These are phyloP conservation scores for Cygnus buccinator DNA, from an alignment of 2,113 vertebrate genomes.

Conservation along the genomic window DNA sequence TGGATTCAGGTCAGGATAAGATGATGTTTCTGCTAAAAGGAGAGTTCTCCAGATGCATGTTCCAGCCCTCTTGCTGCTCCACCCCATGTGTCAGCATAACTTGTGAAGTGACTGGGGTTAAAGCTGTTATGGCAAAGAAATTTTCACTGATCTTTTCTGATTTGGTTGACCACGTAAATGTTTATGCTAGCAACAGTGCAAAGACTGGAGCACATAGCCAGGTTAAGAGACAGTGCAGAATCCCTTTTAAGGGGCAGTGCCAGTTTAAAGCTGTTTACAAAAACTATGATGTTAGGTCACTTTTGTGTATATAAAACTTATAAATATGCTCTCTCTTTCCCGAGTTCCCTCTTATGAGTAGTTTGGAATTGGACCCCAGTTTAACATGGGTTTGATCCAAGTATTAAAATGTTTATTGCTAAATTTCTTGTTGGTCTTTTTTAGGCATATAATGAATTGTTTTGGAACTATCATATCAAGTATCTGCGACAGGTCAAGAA, in stretches of 20 bases:
- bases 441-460: conserved; percentile 79
- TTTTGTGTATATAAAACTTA: not conserved
- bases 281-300: not conserved
- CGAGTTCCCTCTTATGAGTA: not conserved
- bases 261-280: not conserved
- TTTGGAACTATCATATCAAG: conserved; percentile 73
- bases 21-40: not conserved
- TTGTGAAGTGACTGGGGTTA: not conserved
- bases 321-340: not conserved
- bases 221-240: not conserved
- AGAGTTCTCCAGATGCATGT: not conserved
- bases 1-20: not conserved
- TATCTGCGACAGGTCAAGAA: conserved; percentile 75
- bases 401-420: not conserved
- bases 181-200: not conserved
- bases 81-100: not conserved
- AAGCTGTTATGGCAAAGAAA: not conserved
- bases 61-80: not conserved
- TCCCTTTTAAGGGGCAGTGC: not conserved
- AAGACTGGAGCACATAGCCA: not conserved
- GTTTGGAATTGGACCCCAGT: not conserved
- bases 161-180: not conserved
- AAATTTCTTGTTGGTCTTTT: not conserved
- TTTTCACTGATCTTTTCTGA: not conserved
- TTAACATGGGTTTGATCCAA: not conserved